Conservation (phyloP, 1,140 invertebrate genomes). For the Ips nitidus region DNA sequence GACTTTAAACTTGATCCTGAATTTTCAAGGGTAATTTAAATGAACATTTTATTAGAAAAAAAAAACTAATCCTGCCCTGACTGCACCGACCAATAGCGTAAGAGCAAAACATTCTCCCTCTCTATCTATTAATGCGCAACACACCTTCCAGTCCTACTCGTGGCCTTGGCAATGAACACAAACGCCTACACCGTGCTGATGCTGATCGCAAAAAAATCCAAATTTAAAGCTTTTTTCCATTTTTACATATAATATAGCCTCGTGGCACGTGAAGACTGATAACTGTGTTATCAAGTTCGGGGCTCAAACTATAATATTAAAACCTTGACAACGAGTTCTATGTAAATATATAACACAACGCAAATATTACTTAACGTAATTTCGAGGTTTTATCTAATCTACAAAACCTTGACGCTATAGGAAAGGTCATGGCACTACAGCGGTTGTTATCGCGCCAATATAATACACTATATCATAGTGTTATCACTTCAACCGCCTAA, state of each 20-base stretch:
- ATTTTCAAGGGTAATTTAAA: no score
- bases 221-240: no score
- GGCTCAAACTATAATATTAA: no score
- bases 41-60: no score
- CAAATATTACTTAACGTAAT: neutral
- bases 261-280: no score
- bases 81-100: neutral
- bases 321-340: no score
- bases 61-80: neutral
- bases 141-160: slow-evolving; percentile 15
- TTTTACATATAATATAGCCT: no score
- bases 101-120: slow-evolving; percentile 1
- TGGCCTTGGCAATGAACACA: slow-evolving; percentile 44
- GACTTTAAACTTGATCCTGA: no score
- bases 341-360: neutral
- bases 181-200: slow-evolving; percentile 31
- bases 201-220: no score
- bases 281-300: no score
- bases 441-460: slow-evolving; percentile 13
- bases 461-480: neutral
- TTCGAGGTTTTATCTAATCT: slow-evolving; percentile 1
- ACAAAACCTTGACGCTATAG: slow-evolving; percentile 18
- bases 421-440: slow-evolving; percentile 21
- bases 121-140: neutral
- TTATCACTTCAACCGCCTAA: no score